Conservation (phyloP, 2,797 vertebrate species). For the Menidia menidia region DNA sequence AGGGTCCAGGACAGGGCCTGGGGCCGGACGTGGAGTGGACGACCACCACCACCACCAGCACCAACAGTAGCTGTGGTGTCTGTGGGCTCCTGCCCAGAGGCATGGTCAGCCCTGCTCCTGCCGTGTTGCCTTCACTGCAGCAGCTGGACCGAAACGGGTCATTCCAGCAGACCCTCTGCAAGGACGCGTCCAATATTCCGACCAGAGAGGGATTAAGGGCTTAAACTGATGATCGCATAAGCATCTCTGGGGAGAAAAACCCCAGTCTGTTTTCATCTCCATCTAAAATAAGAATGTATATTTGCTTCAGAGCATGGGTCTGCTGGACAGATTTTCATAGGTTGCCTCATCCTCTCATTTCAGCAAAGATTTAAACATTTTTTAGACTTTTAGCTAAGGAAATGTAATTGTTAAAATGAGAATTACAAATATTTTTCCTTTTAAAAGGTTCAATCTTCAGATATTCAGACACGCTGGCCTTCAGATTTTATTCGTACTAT, state of each 20-base stretch:
- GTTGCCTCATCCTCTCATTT: background rate
- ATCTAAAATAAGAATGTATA: constrained; percentile 61
- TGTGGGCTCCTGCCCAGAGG: constrained; percentile 4
- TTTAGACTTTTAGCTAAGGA: background rate
- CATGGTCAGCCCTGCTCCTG: background rate
- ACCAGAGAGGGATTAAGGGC: constrained; percentile 66
- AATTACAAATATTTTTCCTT: background rate
- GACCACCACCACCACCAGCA: background rate
- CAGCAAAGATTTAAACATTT: too few species aligned
- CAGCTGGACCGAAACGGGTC: background rate
- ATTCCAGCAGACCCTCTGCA: constrained; percentile 18
- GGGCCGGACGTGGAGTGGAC: background rate
- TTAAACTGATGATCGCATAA: constrained; percentile 65
- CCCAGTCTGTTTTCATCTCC: constrained; percentile 37
- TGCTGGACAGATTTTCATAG: constrained; percentile 6
- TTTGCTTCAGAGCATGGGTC: constrained; percentile 36
- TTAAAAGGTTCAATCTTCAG: background rate
- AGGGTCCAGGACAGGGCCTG: constrained; percentile 66
- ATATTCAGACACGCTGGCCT: background rate
- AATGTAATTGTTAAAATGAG: background rate
- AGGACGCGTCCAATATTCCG: constrained; percentile 46
- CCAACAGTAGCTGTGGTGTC: background rate
- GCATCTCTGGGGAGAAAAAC: constrained; percentile 41
- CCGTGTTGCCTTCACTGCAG: background rate
- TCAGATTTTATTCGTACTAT: too few species aligned